Evolutionary conservation across 2,113 vertebrate species (phyloP), one percentile per base, ranked within the genome.

Genomic region (Trachemys scripta): DNA sequence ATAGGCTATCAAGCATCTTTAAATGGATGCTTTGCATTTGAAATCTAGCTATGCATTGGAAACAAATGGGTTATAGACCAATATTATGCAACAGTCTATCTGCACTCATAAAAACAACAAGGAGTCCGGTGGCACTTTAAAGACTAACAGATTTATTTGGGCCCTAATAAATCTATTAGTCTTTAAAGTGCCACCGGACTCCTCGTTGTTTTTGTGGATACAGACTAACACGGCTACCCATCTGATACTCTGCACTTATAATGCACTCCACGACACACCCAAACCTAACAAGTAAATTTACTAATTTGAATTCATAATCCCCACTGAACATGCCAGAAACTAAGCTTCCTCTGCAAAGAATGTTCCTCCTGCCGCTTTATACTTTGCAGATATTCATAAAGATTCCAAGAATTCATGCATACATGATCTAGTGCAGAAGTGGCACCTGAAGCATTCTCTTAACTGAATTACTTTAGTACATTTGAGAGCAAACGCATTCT

Each of bases 371-470:
- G 50, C 89, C 80, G 12, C 24, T 79, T 87, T 27, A 85, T 13
- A 85, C 7, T 93, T 78, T 79, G 45, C 47, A 94, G 50, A 72
- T 91, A 85, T 19, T 84, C 94, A 84, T 62, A 88, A 20, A 85
- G 27, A 96, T 91, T 95, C 4, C 2, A 96, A 94, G 62, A 85
- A 93, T 82, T 84, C 84, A 69, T 90, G 17, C 11, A 69, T n/a
- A n/a, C 2, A 62, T 47, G 53, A 86, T 90, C 35, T 38, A 80
- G 7, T 93, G 90, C 2, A 95, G 79, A 88, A 85, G 62, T 35
- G 50, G 80, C 80, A 6, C 22, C 91, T 78, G 29, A 13, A 79
- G 4, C 87, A 10, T 50, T 91, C 12, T 75, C 29, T 62, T 24
- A 93, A 85, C 2, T 81, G 14, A 42, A 94, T 83, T 38, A 88